Percentiles rank a stretch among this genome's conserved stretches.
phyloP scores from a whole-genome alignment of 2,797 vertebrate species.

The Hippopotamyrus pictus region DNA sequence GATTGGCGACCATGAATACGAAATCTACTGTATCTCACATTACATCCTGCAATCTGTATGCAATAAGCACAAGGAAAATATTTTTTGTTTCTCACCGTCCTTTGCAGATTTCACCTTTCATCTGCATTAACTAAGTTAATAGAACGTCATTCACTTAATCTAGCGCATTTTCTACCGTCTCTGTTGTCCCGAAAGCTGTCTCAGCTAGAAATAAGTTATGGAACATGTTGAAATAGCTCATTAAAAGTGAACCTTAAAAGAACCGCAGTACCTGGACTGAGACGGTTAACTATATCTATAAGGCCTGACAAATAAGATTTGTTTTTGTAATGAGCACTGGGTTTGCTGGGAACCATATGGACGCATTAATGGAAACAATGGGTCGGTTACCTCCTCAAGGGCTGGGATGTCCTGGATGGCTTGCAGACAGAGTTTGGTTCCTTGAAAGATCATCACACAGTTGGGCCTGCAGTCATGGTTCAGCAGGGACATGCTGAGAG shows the following conservation, averaged over 20 bases:
- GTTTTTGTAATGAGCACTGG: background rate
- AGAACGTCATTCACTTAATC: background rate
- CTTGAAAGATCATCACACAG: slow-evolving; percentile 85
- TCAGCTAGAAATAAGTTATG: background rate
- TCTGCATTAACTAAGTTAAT: background rate
- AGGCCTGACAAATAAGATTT: background rate
- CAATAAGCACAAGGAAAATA: background rate
- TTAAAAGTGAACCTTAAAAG: background rate
- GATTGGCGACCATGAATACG: background rate
- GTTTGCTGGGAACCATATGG: background rate
- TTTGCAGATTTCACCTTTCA: background rate
- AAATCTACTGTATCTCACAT: background rate
- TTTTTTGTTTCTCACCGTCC: background rate
- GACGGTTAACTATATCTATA: background rate
- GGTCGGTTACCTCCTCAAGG: slow-evolving; percentile 79
- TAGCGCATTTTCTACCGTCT: background rate
- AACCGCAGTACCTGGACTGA: background rate
- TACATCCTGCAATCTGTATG: background rate
- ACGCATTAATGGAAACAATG: background rate
- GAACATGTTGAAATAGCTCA: background rate
- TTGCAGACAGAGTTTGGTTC: slow-evolving; percentile 73
- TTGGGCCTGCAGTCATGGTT: slow-evolving; percentile 95
- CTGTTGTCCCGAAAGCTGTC: background rate
- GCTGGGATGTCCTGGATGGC: slow-evolving; percentile 69
- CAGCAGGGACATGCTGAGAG: slow-evolving; percentile 81